Percentiles rank a stretch among this genome's conserved stretches.
phyloP scores from a whole-genome alignment of 2,797 vertebrate species.

The Danio tinwini region DNA sequence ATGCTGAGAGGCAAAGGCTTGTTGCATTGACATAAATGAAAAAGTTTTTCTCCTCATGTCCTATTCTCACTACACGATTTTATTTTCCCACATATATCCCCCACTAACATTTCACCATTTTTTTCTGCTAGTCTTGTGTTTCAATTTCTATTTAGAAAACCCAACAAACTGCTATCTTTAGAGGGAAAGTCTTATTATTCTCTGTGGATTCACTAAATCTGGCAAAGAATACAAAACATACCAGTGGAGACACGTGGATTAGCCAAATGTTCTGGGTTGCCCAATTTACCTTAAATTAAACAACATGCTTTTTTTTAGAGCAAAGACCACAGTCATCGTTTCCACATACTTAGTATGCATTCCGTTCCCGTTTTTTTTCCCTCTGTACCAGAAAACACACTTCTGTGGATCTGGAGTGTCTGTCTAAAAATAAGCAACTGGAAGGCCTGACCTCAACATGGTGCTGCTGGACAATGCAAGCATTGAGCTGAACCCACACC shows the following conservation, averaged over 20 bases:
- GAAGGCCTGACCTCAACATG: constrained; percentile 51
- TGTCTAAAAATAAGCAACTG: constrained; percentile 55
- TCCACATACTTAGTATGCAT: constrained; percentile 10
- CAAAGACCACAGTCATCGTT: constrained; percentile 41
- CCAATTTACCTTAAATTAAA: neutral
- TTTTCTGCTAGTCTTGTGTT: constrained; percentile 2
- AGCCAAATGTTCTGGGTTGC: neutral
- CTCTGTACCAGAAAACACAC: constrained; percentile 39
- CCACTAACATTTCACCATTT: neutral
- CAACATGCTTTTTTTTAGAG: constrained; percentile 16
- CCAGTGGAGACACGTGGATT: neutral
- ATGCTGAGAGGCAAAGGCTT: neutral
- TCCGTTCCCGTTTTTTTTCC: constrained; percentile 26
- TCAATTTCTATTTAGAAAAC: constrained; percentile 11
- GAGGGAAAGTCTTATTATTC: neutral
- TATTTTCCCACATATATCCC: neutral
- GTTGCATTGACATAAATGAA: neutral
- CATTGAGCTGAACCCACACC: constrained; percentile 53
- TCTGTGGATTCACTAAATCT: constrained; percentile 26
- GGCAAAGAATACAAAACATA: neutral
- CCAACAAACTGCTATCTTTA: constrained; percentile 7
- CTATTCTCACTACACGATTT: constrained; percentile 5
- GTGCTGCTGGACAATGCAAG: constrained; percentile 56
- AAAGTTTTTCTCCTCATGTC: constrained; percentile 17
- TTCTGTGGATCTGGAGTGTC: constrained; percentile 27